These are phyloP conservation scores for Metacarcinus magister DNA, from an alignment of 2,888 invertebrate species.

Conservation along the genomic window DNA sequence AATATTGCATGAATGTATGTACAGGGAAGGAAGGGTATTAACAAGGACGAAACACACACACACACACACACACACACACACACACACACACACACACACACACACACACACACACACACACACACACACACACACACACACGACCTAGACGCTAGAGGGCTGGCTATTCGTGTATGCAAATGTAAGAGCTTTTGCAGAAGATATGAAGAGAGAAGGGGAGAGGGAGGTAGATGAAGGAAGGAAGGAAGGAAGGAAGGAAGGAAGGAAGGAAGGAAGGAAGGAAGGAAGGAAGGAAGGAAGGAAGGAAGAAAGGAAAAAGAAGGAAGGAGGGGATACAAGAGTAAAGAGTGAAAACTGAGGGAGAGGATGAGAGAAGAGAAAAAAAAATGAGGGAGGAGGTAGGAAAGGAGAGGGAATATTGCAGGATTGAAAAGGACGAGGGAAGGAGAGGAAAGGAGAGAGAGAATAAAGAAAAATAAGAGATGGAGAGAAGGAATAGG, in stretches of 20 bases:
- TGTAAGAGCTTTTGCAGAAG: neutral
- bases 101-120: neutral
- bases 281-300: neutral
- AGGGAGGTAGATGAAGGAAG: neutral
- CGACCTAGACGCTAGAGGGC: neutral
- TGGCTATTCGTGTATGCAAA: neutral
- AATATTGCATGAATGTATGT: too few relatives aligned
- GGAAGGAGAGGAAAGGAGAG: too few relatives aligned
- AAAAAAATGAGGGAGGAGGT: too few relatives aligned
- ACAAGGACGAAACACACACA: too few relatives aligned
- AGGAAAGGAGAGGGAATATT: too few relatives aligned
- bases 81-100: neutral
- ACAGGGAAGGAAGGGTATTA: too few relatives aligned
- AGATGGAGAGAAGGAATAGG: constrained; percentile 36
- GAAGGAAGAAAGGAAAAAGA: neutral
- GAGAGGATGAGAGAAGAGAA: neutral
- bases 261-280: neutral
- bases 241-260: neutral
- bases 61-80: neutral
- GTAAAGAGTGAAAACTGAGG: neutral
- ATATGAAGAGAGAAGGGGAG: neutral
- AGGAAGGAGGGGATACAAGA: neutral
- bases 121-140: neutral
- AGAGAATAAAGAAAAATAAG: too few relatives aligned
- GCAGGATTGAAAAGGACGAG: too few relatives aligned